Conservation (phyloP, 2,797 vertebrate species). For the Lepilemur septentrionalis region DNA sequence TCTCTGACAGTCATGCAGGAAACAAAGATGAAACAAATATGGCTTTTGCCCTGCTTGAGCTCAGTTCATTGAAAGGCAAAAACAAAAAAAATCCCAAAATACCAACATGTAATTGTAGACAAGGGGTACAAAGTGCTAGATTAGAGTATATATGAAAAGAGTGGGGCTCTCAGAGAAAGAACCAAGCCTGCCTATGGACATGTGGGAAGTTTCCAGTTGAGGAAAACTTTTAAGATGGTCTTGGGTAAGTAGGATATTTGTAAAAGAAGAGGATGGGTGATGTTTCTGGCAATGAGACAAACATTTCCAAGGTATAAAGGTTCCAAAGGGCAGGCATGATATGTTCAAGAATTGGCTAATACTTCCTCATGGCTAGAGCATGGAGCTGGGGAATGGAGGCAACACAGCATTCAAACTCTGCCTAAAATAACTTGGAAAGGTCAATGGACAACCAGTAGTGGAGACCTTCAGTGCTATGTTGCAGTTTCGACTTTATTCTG, state of each 20-base stretch:
- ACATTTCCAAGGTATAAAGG: neutral
- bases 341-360: neutral
- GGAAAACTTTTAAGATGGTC: neutral
- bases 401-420: neutral
- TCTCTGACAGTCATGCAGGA: neutral
- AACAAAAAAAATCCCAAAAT: neutral
- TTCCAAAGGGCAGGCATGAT: neutral
- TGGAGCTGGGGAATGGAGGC: too few relatives aligned
- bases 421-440: neutral
- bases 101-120: neutral
- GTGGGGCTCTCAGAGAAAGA: neutral
- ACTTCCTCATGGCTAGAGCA: neutral
- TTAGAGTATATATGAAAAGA: neutral
- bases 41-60: neutral
- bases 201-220: neutral
- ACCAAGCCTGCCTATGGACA: neutral
- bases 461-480: neutral
- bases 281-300: neutral
- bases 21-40: neutral
- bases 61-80: neutral
- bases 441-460: neutral
- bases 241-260: neutral
- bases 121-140: neutral
- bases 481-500: neutral
- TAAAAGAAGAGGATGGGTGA: neutral